Evolutionary conservation across 2,888 invertebrate species (phyloP).

Genomic region (Hyppa rectilinea): DNA sequence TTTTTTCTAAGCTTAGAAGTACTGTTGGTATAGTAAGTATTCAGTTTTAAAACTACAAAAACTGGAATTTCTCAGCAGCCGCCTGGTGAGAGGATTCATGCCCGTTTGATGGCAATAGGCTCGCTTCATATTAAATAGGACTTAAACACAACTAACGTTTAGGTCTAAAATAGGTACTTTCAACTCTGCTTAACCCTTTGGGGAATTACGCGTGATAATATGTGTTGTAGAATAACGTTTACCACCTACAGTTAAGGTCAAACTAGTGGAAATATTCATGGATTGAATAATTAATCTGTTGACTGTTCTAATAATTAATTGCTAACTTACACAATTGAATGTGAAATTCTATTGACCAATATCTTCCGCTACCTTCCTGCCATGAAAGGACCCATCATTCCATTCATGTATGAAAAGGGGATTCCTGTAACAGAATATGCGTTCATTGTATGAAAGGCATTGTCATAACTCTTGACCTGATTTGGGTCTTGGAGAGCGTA

Average conservation of each 20-base stretch:
- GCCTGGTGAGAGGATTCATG: too few relatives aligned
- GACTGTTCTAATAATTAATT: conserved; percentile 2
- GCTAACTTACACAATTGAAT: conserved; percentile 7
- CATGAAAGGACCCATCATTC: conserved; percentile 17
- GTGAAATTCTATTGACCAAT: conserved; percentile 16
- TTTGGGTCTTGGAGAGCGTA: conserved; percentile 22
- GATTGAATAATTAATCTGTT: neutral
- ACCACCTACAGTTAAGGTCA: too few relatives aligned
- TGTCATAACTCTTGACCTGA: conserved; percentile 46
- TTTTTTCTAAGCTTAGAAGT: neutral
- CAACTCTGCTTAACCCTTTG: too few relatives aligned
- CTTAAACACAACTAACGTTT: too few relatives aligned
- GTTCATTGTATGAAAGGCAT: conserved; percentile 26
- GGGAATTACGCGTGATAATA: too few relatives aligned
- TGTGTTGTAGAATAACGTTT: too few relatives aligned
- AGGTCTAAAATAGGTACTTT: too few relatives aligned
- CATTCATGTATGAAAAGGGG: conserved; percentile 16
- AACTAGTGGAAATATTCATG: neutral
- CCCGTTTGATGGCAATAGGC: too few relatives aligned
- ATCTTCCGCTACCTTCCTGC: conserved; percentile 1
- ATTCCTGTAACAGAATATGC: conserved; percentile 32
- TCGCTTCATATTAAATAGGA: too few relatives aligned
- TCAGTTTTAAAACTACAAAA: too few relatives aligned
- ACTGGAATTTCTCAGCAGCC: too few relatives aligned
- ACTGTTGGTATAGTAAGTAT: too few relatives aligned